These are phyloP conservation scores for Apteryx mantelli DNA, from an alignment of 2,113 vertebrate genomes.

Conservation along the genomic window DNA sequence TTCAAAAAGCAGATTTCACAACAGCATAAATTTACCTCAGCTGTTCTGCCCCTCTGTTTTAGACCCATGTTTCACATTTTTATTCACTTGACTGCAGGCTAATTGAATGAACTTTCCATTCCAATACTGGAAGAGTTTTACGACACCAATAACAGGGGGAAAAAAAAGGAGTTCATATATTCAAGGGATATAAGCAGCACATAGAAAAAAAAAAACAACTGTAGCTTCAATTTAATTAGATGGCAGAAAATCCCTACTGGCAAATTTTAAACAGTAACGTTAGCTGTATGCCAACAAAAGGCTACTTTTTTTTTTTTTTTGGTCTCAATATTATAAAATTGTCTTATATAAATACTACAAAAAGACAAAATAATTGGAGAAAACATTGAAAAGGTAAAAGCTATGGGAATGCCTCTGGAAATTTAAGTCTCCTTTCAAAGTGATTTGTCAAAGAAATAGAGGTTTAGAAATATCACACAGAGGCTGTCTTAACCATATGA, in stretches of 20 bases:
- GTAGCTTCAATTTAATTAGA: conserved; percentile 56
- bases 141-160: not conserved
- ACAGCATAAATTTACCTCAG: not conserved
- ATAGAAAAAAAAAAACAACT: not conserved
- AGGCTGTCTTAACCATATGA: not conserved
- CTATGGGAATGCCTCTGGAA: conserved; percentile 26
- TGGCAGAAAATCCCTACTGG: conserved; percentile 48
- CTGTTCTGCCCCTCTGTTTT: not conserved
- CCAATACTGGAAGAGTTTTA: conserved; percentile 41
- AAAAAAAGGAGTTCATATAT: not conserved
- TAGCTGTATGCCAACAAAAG: conserved; percentile 7
- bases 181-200: not conserved
- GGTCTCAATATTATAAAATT: conserved; percentile 1
- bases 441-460: not conserved
- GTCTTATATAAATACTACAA: conserved; percentile 40
- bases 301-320: not conserved
- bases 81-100: conserved; percentile 35
- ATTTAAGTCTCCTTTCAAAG: conserved; percentile 1
- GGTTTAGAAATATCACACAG: not conserved
- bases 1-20: not conserved
- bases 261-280: conserved; percentile 12
- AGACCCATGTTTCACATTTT: conserved; percentile 23
- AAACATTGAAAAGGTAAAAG: conserved; percentile 18
- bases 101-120: conserved; percentile 57
- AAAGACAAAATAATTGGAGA: conserved; percentile 10